Conservation (phyloP, 2,797 vertebrate species). For the Channallabes apus region DNA sequence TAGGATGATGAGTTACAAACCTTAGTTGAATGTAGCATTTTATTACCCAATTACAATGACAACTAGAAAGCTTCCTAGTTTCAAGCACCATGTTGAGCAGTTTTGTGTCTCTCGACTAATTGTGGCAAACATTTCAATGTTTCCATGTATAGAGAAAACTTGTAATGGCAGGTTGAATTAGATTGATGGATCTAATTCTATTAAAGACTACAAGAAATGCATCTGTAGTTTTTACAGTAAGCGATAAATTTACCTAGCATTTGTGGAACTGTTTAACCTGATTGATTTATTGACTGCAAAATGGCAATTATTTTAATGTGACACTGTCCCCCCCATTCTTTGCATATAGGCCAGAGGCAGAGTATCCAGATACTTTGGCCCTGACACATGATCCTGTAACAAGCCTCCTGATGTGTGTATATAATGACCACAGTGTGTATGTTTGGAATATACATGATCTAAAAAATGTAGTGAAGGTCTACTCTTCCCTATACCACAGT, state of each 20-base stretch:
- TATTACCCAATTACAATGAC: background rate
- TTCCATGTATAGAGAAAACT: background rate
- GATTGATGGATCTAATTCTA: background rate
- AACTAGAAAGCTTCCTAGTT: background rate
- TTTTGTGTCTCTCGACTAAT: background rate
- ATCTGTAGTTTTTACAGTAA: background rate
- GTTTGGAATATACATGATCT: slow-evolving; percentile 82
- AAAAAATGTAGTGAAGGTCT: slow-evolving; percentile 70
- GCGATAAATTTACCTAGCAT: background rate
- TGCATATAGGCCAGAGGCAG: slow-evolving; percentile 47
- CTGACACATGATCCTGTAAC: slow-evolving; percentile 76
- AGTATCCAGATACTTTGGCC: slow-evolving; percentile 80
- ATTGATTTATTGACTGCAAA: background rate
- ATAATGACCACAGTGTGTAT: slow-evolving; percentile 89
- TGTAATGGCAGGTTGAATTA: background rate
- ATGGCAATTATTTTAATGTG: background rate
- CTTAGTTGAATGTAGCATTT: background rate
- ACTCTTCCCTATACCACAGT: slow-evolving; percentile 87
- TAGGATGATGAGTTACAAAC: background rate
- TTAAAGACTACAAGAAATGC: background rate
- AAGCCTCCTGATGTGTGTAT: slow-evolving; percentile 80
- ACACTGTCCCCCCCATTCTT: background rate
- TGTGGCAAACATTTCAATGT: background rate
- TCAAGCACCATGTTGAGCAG: background rate
- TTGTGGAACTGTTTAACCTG: background rate